phyloP scores from a whole-genome alignment of 2,888 invertebrate species.

The Ophioninae sp. region DNA sequence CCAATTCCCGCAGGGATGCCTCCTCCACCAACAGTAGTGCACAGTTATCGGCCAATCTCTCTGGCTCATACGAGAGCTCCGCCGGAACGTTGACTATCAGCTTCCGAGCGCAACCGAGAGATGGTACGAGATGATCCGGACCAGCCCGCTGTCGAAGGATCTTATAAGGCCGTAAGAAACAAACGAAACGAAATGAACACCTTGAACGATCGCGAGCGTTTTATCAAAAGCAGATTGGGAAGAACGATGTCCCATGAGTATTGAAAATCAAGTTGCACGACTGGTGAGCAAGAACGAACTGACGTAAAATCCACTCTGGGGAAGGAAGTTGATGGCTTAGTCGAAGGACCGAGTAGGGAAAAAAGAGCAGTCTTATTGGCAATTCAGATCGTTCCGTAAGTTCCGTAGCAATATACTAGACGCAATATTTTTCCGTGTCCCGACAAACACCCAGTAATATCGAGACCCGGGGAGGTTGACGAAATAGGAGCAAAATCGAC shows the following conservation, averaged over 20 bases:
- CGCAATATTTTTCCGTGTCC: slow-evolving; percentile 62
- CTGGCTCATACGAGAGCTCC: slow-evolving; percentile 61
- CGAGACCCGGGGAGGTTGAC: slow-evolving; percentile 65
- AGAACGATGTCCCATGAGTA: neutral
- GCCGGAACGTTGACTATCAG: slow-evolving; percentile 68
- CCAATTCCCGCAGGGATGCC: slow-evolving; percentile 41
- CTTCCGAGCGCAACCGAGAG: slow-evolving; percentile 76
- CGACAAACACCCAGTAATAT: slow-evolving; percentile 59
- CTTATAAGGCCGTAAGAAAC: neutral
- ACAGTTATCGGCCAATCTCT: slow-evolving; percentile 77
- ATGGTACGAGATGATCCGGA: slow-evolving; percentile 71
- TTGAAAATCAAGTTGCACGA: slow-evolving; percentile 46
- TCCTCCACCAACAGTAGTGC: slow-evolving; percentile 63
- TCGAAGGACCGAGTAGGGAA: slow-evolving; percentile 15
- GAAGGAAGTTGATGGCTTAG: slow-evolving; percentile 27
- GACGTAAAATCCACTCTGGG: slow-evolving; percentile 42
- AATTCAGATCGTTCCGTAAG: slow-evolving; percentile 51
- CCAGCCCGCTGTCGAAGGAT: slow-evolving; percentile 37
- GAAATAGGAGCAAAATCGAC: slow-evolving; percentile 74
- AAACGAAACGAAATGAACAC: neutral
- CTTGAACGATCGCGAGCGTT: neutral
- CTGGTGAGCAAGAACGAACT: slow-evolving; percentile 58
- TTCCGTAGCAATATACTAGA: slow-evolving; percentile 51
- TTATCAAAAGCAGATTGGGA: neutral
- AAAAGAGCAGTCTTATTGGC: slow-evolving; percentile 32